A percentile compares a stretch with the other conserved stretches of the same genome.
These are phyloP conservation scores for Albula glossodonta DNA, from an alignment of 2,113 vertebrate genomes.

Conservation along the genomic window DNA sequence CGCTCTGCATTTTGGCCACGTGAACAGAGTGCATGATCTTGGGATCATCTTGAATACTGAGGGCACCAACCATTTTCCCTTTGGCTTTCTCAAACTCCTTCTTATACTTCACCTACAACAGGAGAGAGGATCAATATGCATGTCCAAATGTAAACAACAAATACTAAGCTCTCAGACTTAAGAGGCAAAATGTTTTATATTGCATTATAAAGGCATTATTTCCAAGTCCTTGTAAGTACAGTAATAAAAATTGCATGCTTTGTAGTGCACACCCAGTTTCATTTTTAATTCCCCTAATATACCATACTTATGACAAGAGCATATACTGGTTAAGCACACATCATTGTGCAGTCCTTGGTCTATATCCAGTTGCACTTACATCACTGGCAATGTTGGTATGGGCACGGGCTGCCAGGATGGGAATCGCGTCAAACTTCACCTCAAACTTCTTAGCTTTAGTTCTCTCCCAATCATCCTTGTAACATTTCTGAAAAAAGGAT, in stretches of 20 bases:
- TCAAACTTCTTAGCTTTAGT: constrained; percentile 85
- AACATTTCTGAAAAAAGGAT: constrained; percentile 72
- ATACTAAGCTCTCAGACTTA: too few species aligned
- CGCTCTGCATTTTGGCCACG: constrained; percentile 86
- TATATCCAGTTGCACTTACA: constrained; percentile 64
- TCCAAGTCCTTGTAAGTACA: not conserved
- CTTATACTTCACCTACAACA: constrained; percentile 83
- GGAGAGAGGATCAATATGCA: not conserved
- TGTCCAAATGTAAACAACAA: not conserved
- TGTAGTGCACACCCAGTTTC: not conserved
- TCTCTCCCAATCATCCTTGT: constrained; percentile 87
- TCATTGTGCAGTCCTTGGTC: too few species aligned
- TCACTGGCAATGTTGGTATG: constrained; percentile 84
- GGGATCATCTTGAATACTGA: constrained; percentile 86
- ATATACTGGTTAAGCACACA: not conserved
- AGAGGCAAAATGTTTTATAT: too few species aligned
- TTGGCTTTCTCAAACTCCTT: constrained; percentile 83
- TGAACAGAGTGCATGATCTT: constrained; percentile 87
- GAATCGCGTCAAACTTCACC: constrained; percentile 81
- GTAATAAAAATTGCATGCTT: too few species aligned
- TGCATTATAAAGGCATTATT: not conserved
- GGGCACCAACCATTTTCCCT: constrained; percentile 85
- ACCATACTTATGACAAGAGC: not conserved
- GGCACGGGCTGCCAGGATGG: constrained; percentile 85
- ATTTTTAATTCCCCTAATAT: not conserved